Conservation (phyloP, 2,113 vertebrate species). For the Heptranchias perlo region DNA sequence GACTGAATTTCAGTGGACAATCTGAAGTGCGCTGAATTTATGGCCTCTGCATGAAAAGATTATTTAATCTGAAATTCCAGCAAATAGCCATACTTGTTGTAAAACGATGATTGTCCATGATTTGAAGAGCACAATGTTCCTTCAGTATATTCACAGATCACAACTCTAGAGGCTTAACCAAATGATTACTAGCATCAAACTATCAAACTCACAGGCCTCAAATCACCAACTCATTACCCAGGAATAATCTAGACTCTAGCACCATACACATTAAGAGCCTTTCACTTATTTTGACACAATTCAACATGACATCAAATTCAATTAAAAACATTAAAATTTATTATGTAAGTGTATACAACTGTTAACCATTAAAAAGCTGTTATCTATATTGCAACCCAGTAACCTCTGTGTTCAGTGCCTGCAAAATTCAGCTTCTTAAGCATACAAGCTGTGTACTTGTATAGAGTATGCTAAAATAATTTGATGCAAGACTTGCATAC, state of each 20-base stretch:
- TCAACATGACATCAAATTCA: not conserved
- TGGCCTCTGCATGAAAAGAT: not conserved
- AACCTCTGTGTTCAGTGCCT: not conserved
- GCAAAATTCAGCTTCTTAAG: not conserved
- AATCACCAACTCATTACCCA: not conserved
- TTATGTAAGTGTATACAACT: not conserved
- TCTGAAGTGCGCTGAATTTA: not conserved
- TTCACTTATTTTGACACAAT: not conserved
- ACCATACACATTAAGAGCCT: not conserved
- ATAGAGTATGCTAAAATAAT: not conserved
- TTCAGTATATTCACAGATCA: not conserved
- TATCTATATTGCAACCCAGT: not conserved
- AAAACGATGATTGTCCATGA: not conserved
- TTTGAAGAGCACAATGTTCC: not conserved
- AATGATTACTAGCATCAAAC: not conserved
- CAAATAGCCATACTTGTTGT: not conserved
- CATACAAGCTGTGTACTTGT: not conserved
- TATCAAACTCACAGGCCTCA: not conserved
- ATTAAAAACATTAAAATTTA: not conserved
- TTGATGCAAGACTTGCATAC: not conserved
- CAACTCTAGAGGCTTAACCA: not conserved
- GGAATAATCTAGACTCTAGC: not conserved
- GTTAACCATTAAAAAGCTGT: not conserved
- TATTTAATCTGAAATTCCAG: not conserved
- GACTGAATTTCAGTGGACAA: not conserved